Conservation (phyloP, 2,113 vertebrate species). For the Lycocorax pyrrhopterus region DNA sequence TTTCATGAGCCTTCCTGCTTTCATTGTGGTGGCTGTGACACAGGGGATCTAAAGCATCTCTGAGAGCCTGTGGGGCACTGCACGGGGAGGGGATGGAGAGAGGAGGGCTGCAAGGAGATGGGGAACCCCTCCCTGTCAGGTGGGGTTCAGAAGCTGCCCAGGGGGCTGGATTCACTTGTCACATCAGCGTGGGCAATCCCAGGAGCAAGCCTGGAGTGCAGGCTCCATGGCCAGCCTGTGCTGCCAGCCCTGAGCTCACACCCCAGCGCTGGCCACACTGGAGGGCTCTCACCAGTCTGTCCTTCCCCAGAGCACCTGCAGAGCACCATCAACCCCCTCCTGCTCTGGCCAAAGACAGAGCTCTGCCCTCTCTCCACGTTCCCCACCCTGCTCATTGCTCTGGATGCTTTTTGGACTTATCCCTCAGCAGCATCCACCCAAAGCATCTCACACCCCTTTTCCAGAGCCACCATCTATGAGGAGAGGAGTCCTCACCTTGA, state of each 20-base stretch:
- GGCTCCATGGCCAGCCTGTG: neutral
- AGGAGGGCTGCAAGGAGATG: neutral
- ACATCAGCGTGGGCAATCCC: rapidly evolving
- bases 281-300: neutral
- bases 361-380: neutral
- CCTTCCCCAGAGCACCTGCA: neutral
- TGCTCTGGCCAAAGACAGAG: neutral
- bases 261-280: rapidly evolving
- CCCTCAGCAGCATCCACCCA: neutral
- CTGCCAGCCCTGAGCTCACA: neutral
- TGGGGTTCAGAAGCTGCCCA: neutral
- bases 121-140: neutral
- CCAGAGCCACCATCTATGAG: neutral
- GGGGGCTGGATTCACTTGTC: neutral
- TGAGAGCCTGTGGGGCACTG: rapidly evolving
- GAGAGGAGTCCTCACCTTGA: neutral
- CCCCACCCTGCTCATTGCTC: neutral
- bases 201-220: neutral
- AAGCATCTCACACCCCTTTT: neutral
- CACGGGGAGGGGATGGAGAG: rapidly evolving
- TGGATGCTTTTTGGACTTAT: neutral
- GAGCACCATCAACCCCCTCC: neutral
- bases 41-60: neutral
- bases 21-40: neutral
- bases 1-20: neutral